phyloP scores from a whole-genome alignment of 2,113 vertebrate species.

The Phaethornis superciliosus region DNA sequence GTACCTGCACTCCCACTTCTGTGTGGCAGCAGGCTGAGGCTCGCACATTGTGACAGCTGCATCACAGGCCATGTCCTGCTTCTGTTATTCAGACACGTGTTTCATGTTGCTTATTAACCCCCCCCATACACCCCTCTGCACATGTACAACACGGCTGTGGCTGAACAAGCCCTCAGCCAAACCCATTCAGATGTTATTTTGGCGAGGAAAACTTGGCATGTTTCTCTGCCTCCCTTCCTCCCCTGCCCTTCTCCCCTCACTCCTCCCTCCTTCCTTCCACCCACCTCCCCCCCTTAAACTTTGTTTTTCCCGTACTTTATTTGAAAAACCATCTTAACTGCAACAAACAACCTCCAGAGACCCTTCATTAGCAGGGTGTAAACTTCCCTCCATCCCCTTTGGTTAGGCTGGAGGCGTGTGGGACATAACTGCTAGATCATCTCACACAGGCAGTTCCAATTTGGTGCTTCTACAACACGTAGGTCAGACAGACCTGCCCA shows the following conservation, averaged over 20 bases:
- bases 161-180: slow-evolving; percentile 53
- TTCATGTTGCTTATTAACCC: neutral
- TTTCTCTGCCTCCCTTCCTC: slow-evolving; percentile 3
- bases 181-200: neutral
- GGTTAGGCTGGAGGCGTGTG: neutral
- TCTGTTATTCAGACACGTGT: slow-evolving; percentile 7
- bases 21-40: neutral
- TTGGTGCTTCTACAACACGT: neutral
- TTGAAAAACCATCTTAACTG: neutral
- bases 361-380: neutral
- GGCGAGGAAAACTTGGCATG: neutral
- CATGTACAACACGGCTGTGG: neutral
- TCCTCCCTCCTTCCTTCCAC: neutral
- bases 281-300: neutral
- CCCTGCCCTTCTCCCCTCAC: neutral
- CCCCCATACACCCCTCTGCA: neutral
- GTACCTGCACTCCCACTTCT: neutral
- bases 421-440: neutral
- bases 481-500: slow-evolving; percentile 3
- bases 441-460: neutral
- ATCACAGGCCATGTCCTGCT: slow-evolving; percentile 30
- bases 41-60: neutral
- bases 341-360: neutral
- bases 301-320: neutral
- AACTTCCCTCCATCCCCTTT: neutral